These are phyloP conservation scores for Blomia tropicalis DNA, from an alignment of 2,888 invertebrate species.

Conservation along the genomic window DNA sequence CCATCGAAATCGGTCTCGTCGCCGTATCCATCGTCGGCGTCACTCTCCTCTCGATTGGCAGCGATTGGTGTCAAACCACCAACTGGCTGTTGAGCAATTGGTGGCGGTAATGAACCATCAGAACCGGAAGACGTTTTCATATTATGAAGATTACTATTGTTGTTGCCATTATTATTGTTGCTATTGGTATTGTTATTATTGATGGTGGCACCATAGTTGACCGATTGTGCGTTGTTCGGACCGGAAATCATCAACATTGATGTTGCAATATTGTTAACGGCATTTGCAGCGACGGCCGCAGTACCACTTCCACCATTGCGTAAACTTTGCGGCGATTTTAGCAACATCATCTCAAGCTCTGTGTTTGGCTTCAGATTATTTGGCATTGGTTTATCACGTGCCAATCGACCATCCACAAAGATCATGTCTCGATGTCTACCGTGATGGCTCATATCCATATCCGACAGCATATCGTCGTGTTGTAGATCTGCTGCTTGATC, in stretches of 20 bases:
- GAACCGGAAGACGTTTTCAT: not conserved
- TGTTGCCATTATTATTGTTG: not conserved
- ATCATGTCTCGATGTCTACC: constrained; percentile 40
- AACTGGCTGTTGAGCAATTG: not conserved
- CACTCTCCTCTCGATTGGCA: not conserved
- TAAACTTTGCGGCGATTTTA: not conserved
- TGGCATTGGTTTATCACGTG: constrained; percentile 47
- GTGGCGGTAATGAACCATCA: not conserved
- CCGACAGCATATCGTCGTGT: constrained; percentile 26
- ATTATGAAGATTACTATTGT: not conserved
- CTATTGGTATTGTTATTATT: not conserved
- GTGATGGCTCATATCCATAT: constrained; percentile 31
- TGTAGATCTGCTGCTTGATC: constrained; percentile 49
- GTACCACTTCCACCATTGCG: constrained; percentile 10
- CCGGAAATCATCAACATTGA: constrained; percentile 2
- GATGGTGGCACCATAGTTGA: not conserved
- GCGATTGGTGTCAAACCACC: not conserved
- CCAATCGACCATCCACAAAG: constrained; percentile 60
- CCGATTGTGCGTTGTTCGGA: not conserved
- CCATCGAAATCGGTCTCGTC: not conserved
- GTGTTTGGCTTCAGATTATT: constrained; percentile 62
- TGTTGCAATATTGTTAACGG: not conserved
- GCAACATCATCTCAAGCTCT: constrained; percentile 56
- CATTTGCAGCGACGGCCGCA: not conserved
- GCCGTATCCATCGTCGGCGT: not conserved